Percentiles rank a stretch among this genome's conserved stretches.
phyloP scores from a whole-genome alignment of 2,113 vertebrate genomes.

The Nanger granti region DNA sequence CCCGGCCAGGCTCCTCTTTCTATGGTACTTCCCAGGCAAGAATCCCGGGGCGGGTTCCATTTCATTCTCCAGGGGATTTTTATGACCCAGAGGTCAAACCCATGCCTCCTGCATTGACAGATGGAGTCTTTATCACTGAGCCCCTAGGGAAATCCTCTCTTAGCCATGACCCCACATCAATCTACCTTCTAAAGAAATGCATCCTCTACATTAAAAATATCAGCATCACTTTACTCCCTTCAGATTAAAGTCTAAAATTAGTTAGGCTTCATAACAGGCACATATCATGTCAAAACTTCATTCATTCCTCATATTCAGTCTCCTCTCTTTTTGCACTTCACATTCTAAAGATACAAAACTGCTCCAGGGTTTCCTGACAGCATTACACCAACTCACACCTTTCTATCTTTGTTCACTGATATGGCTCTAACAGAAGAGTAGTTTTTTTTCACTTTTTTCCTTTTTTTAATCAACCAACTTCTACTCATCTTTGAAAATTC shows the following conservation, averaged over 20 bases:
- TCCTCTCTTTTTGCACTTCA: neutral
- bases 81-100: neutral
- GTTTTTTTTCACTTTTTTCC: neutral
- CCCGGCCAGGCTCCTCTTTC: neutral
- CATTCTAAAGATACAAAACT: neutral
- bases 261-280: neutral
- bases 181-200: neutral
- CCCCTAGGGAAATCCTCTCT: neutral
- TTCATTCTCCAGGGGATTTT: neutral
- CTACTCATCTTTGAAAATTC: neutral
- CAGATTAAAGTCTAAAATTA: neutral
- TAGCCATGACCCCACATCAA: neutral
- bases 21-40: neutral
- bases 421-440: neutral
- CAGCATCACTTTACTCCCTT: neutral
- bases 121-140: neutral
- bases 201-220: neutral
- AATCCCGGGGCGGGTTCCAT: rapidly evolving
- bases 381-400: rapidly evolving
- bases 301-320: rapidly evolving
- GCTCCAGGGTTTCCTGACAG: neutral
- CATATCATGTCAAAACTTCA: no score
- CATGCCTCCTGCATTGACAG: neutral
- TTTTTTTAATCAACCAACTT: neutral
- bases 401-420: neutral